Evolutionary conservation across 2,888 invertebrate genomes (phyloP).

Genomic region (Parnassius smintheus): DNA sequence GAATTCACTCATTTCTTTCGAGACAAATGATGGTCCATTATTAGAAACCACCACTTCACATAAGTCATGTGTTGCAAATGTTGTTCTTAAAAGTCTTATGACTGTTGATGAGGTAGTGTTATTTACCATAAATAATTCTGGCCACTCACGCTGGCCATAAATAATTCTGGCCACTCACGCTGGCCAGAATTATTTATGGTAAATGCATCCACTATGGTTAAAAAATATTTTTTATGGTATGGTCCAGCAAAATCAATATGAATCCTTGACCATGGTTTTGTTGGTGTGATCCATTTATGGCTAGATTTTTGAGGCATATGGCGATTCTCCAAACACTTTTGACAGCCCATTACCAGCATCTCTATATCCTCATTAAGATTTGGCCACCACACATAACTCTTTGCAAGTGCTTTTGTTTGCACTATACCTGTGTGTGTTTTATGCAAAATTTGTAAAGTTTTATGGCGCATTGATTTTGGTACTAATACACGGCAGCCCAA

Average conservation of each 20-base stretch:
- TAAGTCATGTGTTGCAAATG: slow-evolving; percentile 29
- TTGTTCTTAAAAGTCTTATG: slow-evolving; percentile 26
- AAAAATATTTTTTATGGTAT: slow-evolving; percentile 29
- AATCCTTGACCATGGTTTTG: slow-evolving; percentile 29
- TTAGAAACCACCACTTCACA: slow-evolving; percentile 29
- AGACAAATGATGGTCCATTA: slow-evolving; percentile 29
- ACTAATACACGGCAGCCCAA: slow-evolving; percentile 17
- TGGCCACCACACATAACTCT: slow-evolving; percentile 36
- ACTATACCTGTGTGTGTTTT: not conserved
- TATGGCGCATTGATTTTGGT: not conserved
- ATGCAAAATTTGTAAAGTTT: not conserved
- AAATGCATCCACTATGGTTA: slow-evolving; percentile 29
- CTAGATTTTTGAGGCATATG: slow-evolving; percentile 25
- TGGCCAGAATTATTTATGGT: slow-evolving; percentile 11
- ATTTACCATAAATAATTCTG: slow-evolving; percentile 22
- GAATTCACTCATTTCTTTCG: slow-evolving; percentile 28
- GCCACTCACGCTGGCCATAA: too few species aligned
- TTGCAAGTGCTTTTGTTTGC: slow-evolving; percentile 31
- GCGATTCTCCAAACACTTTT: slow-evolving; percentile 20
- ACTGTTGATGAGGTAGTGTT: slow-evolving; percentile 28
- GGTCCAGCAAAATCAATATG: slow-evolving; percentile 33
- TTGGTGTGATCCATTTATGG: slow-evolving; percentile 26
- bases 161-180: not conserved
- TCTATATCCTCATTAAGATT: slow-evolving; percentile 29
- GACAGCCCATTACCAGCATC: not conserved